Evolutionary conservation across 1,140 invertebrate genomes (phyloP).

Genomic region (Scaptodrosophila lebanonensis): DNA sequence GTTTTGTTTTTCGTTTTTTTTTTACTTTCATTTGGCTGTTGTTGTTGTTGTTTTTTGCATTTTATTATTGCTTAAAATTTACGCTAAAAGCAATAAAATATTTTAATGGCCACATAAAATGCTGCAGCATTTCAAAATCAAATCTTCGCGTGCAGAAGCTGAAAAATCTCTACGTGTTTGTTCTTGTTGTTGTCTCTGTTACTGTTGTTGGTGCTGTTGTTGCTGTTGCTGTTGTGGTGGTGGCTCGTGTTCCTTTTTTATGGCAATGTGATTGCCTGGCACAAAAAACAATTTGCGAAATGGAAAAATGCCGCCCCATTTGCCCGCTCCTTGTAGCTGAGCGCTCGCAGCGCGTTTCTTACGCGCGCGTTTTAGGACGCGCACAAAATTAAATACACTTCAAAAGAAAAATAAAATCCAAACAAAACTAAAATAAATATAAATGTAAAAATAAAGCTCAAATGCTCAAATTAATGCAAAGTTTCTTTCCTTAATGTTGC

Average conservation of each 20-base stretch:
- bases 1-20: conserved; percentile 1
- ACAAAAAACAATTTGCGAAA: conserved; percentile 65
- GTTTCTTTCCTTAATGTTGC: too few relatives aligned
- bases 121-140: conserved; percentile 75
- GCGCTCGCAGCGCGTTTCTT: conserved; percentile 15
- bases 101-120: conserved; percentile 74
- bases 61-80: conserved; percentile 72
- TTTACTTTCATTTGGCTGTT: background rate
- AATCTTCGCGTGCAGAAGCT: conserved; percentile 30
- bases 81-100: conserved; percentile 73
- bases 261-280: conserved; percentile 21
- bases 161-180: conserved; percentile 42
- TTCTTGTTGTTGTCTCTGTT: conserved; percentile 15
- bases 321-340: conserved; percentile 14
- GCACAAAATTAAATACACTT: too few relatives aligned
- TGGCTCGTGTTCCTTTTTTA: conserved; percentile 34
- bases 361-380: conserved; percentile 36
- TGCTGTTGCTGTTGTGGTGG: background rate
- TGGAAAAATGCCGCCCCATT: too few relatives aligned
- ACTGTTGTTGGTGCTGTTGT: conserved; percentile 1
- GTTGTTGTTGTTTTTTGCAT: conserved; percentile 33
- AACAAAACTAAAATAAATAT: too few relatives aligned
- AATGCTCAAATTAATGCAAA: too few relatives aligned
- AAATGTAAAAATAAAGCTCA: too few relatives aligned
- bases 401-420: too few relatives aligned